These are phyloP conservation scores for Phenganax marumi DNA, from an alignment of 92 coral and sea anemone species.

Conservation along the genomic window DNA sequence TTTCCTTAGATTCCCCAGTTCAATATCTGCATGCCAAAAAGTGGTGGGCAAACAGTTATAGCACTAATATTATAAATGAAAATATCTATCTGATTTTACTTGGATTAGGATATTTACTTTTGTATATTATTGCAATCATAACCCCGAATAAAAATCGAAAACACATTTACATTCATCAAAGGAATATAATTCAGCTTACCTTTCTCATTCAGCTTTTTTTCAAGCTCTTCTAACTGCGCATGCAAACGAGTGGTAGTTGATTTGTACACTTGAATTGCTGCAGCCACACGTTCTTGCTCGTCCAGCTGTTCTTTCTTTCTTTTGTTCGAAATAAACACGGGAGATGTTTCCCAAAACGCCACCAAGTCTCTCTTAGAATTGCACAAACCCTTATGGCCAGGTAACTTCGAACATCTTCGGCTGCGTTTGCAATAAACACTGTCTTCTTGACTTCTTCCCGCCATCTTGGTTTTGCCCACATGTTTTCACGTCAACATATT, in stretches of 20 bases:
- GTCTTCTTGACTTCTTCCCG: neutral
- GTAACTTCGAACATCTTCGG: constrained; percentile 51
- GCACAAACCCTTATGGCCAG: constrained; percentile 62
- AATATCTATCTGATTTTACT: neutral
- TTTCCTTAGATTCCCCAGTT: neutral
- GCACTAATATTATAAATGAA: neutral
- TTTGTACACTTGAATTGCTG: neutral
- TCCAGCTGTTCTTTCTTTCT: constrained; percentile 34
- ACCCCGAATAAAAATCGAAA: neutral
- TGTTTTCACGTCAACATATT: neutral
- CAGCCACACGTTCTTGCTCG: neutral
- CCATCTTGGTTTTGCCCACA: neutral
- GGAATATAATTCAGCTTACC: neutral
- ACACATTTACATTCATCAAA: neutral
- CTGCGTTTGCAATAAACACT: constrained; percentile 1
- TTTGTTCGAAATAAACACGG: constrained; percentile 47
- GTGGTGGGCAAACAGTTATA: neutral
- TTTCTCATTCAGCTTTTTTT: neutral
- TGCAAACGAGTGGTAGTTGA: neutral
- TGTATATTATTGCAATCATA: neutral
- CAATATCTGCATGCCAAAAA: neutral
- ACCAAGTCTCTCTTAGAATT: constrained; percentile 48
- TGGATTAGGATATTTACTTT: neutral
- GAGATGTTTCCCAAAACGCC: constrained; percentile 60
- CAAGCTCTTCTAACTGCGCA: constrained; percentile 1